These are phyloP conservation scores for Epicampocera succincta DNA, from an alignment of 2,888 invertebrate genomes.

Conservation along the genomic window DNA sequence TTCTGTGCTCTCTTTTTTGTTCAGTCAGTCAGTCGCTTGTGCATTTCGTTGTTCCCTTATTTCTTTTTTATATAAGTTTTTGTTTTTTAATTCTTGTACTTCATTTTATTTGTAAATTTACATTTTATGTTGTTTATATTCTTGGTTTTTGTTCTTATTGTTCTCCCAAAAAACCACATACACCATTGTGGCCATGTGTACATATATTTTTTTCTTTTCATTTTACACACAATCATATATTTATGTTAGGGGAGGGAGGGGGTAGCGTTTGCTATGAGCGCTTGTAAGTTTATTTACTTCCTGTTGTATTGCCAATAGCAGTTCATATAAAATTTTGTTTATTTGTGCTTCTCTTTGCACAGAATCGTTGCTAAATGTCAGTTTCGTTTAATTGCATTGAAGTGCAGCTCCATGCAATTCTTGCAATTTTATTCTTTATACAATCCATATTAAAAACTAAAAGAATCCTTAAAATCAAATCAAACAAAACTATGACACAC, in stretches of 20 bases:
- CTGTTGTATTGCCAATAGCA: conserved; percentile 58
- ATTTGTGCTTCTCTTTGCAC: conserved; percentile 35
- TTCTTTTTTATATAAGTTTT: neutral
- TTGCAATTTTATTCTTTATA: conserved; percentile 37
- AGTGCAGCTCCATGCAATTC: conserved; percentile 43
- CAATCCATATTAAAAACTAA: neutral
- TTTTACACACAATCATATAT: no score
- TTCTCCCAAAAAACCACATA: conserved; percentile 8
- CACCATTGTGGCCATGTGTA: neutral
- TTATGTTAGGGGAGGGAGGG: no score
- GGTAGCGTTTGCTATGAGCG: no score
- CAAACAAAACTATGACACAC: no score
- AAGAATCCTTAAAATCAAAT: no score
- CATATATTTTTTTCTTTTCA: neutral
- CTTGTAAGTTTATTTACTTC: conserved; percentile 5
- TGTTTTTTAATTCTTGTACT: conserved; percentile 26
- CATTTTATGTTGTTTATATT: conserved; percentile 34
- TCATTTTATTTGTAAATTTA: conserved; percentile 50
- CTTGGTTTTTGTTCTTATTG: conserved; percentile 28
- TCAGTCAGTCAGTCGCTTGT: conserved; percentile 7
- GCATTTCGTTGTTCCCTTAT: conserved; percentile 11
- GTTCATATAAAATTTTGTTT: conserved; percentile 52
- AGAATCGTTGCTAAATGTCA: conserved; percentile 68
- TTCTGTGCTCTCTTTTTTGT: neutral
- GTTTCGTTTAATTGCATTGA: conserved; percentile 71